A percentile compares a stretch with the other conserved stretches of the same genome.
Conservation (phyloP, 2,888 invertebrate genomes). For the Synanthedon vespiformis region DNA sequence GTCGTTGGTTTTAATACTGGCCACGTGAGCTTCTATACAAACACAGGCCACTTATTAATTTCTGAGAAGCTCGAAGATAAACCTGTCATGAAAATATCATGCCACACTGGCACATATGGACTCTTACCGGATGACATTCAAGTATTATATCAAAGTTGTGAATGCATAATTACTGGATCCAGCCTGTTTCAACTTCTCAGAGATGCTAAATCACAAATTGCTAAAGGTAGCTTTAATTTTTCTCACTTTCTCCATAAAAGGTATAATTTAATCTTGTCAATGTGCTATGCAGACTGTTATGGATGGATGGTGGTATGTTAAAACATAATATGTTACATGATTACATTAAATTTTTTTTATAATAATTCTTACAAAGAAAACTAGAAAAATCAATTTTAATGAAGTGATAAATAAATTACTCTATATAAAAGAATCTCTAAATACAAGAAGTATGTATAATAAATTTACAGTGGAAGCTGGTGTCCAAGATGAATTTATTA, state of each 20-base stretch:
- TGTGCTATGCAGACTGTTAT: too few species aligned
- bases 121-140: constrained; percentile 77
- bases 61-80: constrained; percentile 89
- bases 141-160: constrained; percentile 77
- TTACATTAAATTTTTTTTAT: too few species aligned
- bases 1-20: constrained; percentile 89
- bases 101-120: constrained; percentile 73
- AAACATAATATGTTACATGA: too few species aligned
- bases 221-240: constrained; percentile 72
- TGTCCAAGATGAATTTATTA: constrained; percentile 64
- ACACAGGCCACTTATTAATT: constrained; percentile 83
- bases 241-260: neutral
- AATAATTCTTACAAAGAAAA: too few species aligned
- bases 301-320: too few species aligned
- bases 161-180: constrained; percentile 81
- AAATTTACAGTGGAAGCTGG: constrained; percentile 75
- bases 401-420: too few species aligned
- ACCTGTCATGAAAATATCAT: constrained; percentile 82
- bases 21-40: constrained; percentile 87
- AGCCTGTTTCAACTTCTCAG: constrained; percentile 84
- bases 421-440: too few species aligned
- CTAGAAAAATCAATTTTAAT: too few species aligned
- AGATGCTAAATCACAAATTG: constrained; percentile 82
- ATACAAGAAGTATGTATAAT: too few species aligned
- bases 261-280: too few species aligned